Evolutionary conservation across 1,140 invertebrate genomes (phyloP), one percentile per base, ranked within the genome.

Genomic region (Pseudomyrmex concolor): DNA sequence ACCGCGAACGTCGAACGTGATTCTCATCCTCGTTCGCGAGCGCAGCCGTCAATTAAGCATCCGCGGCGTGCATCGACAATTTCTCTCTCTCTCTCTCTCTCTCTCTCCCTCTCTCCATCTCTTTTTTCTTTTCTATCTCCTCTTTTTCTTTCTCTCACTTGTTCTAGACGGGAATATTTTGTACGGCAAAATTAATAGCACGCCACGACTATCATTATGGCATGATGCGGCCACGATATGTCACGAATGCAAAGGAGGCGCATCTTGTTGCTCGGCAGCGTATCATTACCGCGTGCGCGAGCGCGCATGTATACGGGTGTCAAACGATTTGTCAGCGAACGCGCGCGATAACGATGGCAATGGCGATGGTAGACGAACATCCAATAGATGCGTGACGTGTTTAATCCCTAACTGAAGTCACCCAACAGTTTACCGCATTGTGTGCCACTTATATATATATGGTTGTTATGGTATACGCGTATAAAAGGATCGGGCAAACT

Each of bases 251-350:
- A 80, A 59, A 80, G 54, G 66, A 80, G 76, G 76, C 76, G 76
- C 76, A 80, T 80, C 66, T 25, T 55, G 34, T 51, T 15, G 73
- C 73, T 67, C 64, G 66, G 76, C 76, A 80, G 76, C 76, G 66
- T 80, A 80, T 80, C 76, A 80, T 80, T 80, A 80, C 63, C 22
- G 60, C 60, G 48, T 48, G 48, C 48, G 60, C 51, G 64, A 25
- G 43, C 50, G 66, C 76, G 43, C 76, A 48, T 60, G n/a, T 59
- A 71, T 19, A 70, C 66, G 54, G 76, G 76, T 80, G 76, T 80
- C 76, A 80, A 80, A 71, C 66, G 76, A 80, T 80, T 80, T 80
- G 76, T 80, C 76, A 71, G 76, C 76, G 55, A 77, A 15, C 10
- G 5, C 34, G 34, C n/a, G 63, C 25, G 34, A 34, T n/a, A 34